phyloP scores from a whole-genome alignment of 1,140 invertebrate genomes.

The Conopomorpha cramerella region DNA sequence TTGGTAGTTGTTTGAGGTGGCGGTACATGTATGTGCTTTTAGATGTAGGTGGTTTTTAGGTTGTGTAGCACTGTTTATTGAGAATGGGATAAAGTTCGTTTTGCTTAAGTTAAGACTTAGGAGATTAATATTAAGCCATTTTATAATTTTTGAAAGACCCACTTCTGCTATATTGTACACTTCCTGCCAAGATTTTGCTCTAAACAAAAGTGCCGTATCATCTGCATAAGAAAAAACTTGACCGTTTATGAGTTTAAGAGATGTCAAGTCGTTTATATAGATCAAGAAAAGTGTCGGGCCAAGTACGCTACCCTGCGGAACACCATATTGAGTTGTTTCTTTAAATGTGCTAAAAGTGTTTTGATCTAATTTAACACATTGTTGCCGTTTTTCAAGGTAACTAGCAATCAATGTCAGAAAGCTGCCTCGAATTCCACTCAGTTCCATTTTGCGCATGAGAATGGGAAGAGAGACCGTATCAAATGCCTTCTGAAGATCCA shows the following conservation, averaged over 20 bases:
- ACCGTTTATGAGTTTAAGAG: not conserved
- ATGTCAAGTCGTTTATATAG: constrained; percentile 2
- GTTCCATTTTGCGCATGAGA: not conserved
- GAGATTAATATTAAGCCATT: constrained; percentile 7
- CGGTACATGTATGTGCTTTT: too few species aligned
- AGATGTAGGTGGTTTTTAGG: too few species aligned
- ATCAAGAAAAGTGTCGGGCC: constrained; percentile 3
- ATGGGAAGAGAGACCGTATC: not conserved
- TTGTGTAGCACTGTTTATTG: not conserved
- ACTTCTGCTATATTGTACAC: constrained; percentile 1
- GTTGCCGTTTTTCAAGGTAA: constrained; percentile 2
- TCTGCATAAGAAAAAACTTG: not conserved
- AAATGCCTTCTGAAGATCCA: not conserved
- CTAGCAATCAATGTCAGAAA: not conserved
- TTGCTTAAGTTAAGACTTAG: constrained; percentile 9
- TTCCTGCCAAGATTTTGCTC: constrained; percentile 2
- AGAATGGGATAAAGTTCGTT: constrained; percentile 6
- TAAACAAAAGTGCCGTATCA: constrained; percentile 3
- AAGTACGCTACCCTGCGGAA: constrained; percentile 6
- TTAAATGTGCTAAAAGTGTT: too few species aligned
- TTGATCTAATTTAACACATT: constrained; percentile 3
- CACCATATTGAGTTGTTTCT: not conserved
- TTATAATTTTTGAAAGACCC: constrained; percentile 2
- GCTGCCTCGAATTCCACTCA: not conserved
- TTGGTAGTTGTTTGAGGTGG: too few species aligned